phyloP scores from a whole-genome alignment of 2,888 invertebrate genomes.

The Tyria jacobaeae region DNA sequence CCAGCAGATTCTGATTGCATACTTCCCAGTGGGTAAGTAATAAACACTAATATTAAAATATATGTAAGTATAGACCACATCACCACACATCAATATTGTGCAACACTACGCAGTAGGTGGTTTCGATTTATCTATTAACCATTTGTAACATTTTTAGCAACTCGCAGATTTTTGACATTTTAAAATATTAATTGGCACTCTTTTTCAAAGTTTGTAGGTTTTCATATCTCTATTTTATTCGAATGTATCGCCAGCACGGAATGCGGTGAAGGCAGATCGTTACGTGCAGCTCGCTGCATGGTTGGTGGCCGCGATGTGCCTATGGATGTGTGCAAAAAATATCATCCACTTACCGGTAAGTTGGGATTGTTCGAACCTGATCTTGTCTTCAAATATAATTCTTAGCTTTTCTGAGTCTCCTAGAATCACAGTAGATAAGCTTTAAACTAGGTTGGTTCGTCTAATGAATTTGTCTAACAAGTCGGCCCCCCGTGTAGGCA shows the following conservation, averaged over 20 bases:
- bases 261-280: slow-evolving; percentile 76
- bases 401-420: neutral
- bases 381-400: neutral
- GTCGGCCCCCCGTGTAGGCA: no score
- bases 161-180: no score
- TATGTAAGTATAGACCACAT: no score
- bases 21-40: slow-evolving; percentile 71
- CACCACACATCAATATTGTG: no score
- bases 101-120: no score
- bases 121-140: no score
- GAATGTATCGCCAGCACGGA: slow-evolving; percentile 60
- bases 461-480: no score
- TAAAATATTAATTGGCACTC: no score
- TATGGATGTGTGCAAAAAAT: slow-evolving; percentile 81
- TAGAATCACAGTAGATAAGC: no score
- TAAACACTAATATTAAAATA: neutral
- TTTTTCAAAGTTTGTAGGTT: no score
- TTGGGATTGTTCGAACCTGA: neutral
- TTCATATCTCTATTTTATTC: neutral
- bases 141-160: no score
- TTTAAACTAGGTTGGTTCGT: no score
- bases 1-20: slow-evolving; percentile 81
- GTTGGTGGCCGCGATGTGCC: slow-evolving; percentile 74
- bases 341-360: slow-evolving; percentile 77
- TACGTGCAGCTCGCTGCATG: slow-evolving; percentile 78